Evolutionary conservation across 1,140 invertebrate species (phyloP).

Genomic region (Matsumurasca onukii): DNA sequence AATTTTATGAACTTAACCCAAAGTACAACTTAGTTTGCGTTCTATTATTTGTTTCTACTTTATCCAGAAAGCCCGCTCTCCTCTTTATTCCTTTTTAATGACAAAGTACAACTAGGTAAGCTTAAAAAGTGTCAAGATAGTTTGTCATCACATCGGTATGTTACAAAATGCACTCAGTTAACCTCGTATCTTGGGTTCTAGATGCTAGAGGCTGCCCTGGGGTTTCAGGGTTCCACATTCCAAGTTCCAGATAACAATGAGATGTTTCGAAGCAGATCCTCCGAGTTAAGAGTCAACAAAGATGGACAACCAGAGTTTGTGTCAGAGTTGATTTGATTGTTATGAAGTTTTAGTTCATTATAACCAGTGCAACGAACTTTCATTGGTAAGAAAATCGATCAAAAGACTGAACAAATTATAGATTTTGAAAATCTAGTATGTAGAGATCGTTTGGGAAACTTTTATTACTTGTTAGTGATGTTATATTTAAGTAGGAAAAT

Average conservation of each 20-base stretch:
- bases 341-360: background rate
- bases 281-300: conserved; percentile 52
- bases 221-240: conserved; percentile 70
- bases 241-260: conserved; percentile 53
- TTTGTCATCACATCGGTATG: too few species aligned
- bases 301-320: conserved; percentile 68
- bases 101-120: too few species aligned
- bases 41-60: too few species aligned
- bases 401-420: conserved; percentile 8
- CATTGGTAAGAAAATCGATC: background rate
- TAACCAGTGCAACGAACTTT: background rate
- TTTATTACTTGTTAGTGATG: background rate
- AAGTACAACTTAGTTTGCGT: too few species aligned
- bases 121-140: too few species aligned
- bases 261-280: conserved; percentile 41
- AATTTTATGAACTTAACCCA: too few species aligned
- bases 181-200: too few species aligned
- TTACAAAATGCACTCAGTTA: too few species aligned
- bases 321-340: conserved; percentile 61
- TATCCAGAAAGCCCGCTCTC: too few species aligned
- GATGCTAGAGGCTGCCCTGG: conserved; percentile 64
- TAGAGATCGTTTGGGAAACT: background rate
- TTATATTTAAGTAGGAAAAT: too few species aligned
- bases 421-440: background rate
- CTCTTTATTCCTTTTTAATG: too few species aligned